phyloP scores from a whole-genome alignment of 2,888 invertebrate species.

The Myopa testacea region DNA sequence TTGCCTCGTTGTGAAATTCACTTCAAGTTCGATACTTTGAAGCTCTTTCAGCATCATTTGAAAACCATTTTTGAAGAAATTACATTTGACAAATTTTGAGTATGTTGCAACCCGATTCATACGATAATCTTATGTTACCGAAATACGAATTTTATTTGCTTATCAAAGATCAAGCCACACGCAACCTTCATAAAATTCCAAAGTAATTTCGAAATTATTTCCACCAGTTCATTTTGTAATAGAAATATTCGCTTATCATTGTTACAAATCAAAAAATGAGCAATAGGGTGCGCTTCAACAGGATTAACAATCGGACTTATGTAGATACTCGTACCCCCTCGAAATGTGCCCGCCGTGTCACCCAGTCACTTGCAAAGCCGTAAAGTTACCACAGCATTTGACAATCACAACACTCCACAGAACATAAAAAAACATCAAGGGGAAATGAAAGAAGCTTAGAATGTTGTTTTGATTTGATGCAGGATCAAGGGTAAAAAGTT shows the following conservation, averaged over 20 bases:
- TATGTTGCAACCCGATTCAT: neutral
- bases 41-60: too few relatives aligned
- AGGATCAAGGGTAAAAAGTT: conserved; percentile 18
- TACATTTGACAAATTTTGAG: neutral
- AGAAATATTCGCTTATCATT: conserved; percentile 36
- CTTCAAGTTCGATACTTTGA: too few relatives aligned
- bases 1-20: too few relatives aligned
- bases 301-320: conserved; percentile 46
- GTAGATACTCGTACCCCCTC: neutral
- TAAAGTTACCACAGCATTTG: conserved; percentile 17
- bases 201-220: conserved; percentile 63
- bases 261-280: conserved; percentile 34
- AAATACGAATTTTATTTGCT: conserved; percentile 39
- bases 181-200: conserved; percentile 63
- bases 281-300: conserved; percentile 45
- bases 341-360: neutral
- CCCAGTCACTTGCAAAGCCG: conserved; percentile 24
- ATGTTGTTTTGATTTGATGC: conserved; percentile 36
- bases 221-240: conserved; percentile 50
- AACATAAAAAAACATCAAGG: conserved; percentile 7
- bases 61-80: neutral
- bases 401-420: conserved; percentile 28
- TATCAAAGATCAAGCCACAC: conserved; percentile 58
- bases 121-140: conserved; percentile 19
- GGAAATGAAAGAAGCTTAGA: neutral